phyloP scores from a whole-genome alignment of 2,888 invertebrate genomes.

The Eulithis prunata region DNA sequence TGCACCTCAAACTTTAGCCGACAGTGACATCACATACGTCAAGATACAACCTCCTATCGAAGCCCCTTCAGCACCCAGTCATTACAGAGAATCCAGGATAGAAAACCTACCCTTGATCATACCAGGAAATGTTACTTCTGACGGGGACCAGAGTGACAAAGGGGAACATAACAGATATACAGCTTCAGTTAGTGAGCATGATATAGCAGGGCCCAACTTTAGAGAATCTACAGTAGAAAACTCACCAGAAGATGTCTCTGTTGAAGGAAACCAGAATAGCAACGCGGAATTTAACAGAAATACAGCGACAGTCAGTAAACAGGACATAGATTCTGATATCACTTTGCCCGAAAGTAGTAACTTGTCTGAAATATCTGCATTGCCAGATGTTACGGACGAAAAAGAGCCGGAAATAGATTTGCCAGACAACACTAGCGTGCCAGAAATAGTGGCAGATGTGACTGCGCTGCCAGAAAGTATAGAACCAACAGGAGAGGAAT shows the following conservation, averaged over 20 bases:
- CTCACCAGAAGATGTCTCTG: constrained; percentile 45
- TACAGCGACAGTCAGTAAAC: background rate
- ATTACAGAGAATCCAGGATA: constrained; percentile 51
- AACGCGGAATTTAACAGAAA: background rate
- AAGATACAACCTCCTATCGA: constrained; percentile 55
- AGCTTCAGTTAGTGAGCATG: background rate
- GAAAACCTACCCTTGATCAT: constrained; percentile 59
- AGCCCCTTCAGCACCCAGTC: constrained; percentile 28
- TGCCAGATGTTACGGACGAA: constrained; percentile 21
- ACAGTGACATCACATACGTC: constrained; percentile 65
- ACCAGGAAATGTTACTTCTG: constrained; percentile 39
- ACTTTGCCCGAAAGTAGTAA: constrained; percentile 24
- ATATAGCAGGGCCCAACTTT: constrained; percentile 12
- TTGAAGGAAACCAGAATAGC: constrained; percentile 5
- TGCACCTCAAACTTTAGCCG: constrained; percentile 60
- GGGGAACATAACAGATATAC: background rate
- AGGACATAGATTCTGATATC: constrained; percentile 4
- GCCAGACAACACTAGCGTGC: background rate
- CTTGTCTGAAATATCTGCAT: constrained; percentile 17
- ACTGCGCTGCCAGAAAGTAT: background rate
- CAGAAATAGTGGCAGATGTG: constrained; percentile 2
- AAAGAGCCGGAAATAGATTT: constrained; percentile 2
- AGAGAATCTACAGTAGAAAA: constrained; percentile 59
- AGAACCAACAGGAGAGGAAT: constrained; percentile 24
- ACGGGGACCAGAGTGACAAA: constrained; percentile 4